Evolutionary conservation across 1,140 invertebrate species (phyloP).

Genomic region (Sycobia sp.): DNA sequence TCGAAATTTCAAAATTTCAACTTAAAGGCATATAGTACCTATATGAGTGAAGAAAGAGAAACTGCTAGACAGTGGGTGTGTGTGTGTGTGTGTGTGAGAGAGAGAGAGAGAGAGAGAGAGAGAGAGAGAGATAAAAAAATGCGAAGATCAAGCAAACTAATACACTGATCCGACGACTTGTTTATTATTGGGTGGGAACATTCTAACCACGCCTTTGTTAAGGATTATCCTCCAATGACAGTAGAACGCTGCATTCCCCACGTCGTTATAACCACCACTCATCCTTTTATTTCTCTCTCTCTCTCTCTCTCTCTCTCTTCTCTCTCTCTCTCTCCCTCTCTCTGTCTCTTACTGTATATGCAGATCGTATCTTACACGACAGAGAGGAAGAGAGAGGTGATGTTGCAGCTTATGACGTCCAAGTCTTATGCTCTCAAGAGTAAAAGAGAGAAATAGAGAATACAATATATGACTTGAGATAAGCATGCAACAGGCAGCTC

Average conservation of each 20-base stretch:
- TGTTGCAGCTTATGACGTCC: conserved; percentile 42
- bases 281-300: conserved; percentile 22
- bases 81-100: too few relatives aligned
- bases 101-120: too few relatives aligned
- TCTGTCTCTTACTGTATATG: conserved; percentile 11
- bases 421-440: background rate
- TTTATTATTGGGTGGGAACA: conserved; percentile 60
- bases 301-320: conserved; percentile 10
- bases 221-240: conserved; percentile 54
- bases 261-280: conserved; percentile 34
- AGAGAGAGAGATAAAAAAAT: too few relatives aligned
- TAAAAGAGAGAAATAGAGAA: background rate
- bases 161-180: conserved; percentile 48
- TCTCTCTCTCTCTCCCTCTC: background rate
- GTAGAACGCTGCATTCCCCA: conserved; percentile 42
- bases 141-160: conserved; percentile 58
- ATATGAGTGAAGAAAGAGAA: too few relatives aligned
- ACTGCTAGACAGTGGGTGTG: too few relatives aligned
- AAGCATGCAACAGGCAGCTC: conserved; percentile 59
- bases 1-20: too few relatives aligned
- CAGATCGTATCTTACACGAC: too few relatives aligned
- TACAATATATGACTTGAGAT: conserved; percentile 8
- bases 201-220: conserved; percentile 58
- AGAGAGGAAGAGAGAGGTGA: background rate
- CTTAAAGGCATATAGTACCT: too few relatives aligned